Evolutionary conservation across 1,140 invertebrate species (phyloP), one percentile per base, ranked within the genome.

Genomic region (Augochlora pura): DNA sequence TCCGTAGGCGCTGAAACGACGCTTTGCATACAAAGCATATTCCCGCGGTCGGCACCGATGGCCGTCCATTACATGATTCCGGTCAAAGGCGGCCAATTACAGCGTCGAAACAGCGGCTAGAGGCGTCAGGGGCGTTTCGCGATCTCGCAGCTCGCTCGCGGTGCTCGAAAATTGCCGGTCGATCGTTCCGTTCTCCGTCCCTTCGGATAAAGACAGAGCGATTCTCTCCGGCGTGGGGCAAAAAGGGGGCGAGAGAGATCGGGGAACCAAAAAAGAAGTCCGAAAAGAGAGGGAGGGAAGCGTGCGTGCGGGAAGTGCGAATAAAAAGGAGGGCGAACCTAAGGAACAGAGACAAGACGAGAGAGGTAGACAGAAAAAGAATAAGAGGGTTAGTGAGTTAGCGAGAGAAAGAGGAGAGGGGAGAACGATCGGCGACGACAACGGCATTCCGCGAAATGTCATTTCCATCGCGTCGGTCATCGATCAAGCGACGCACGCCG

Each of bases 381-480:
- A 52, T 21, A 21, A 9, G 18, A 57, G 18, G 9, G 18, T 38
- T 32, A 25, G 38, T 12, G 76, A 9, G 67, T 14, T 23, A 6
- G 46, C 1, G 32, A 32, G 32, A 32, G 32, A 4, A 4, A 32
- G 32, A 32, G 32, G 18, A 79, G 74, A 49, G 23, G 54, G 59
- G 73, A 63, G 52, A 54, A 62, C 42, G 54, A 23, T 46, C 63
- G 54, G 52, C 49, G 77, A 84, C 74, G 73, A 86, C 63, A 86
- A 86, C 84, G 81, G 73, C 77, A 81, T 85, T 72, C 81, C 54
- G 76, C 66, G 80, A 84, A 87, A 86, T 70, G 86, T 87, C 86
- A 86, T 84, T 84, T 77, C 85, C 83, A 80, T 86, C 76, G 76
- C 64, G 74, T 74, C 69, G 82, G 82, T 87, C 86, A 87, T 87